Conservation (phyloP, 1,140 invertebrate species). For the Druon quercuslanigerum region DNA sequence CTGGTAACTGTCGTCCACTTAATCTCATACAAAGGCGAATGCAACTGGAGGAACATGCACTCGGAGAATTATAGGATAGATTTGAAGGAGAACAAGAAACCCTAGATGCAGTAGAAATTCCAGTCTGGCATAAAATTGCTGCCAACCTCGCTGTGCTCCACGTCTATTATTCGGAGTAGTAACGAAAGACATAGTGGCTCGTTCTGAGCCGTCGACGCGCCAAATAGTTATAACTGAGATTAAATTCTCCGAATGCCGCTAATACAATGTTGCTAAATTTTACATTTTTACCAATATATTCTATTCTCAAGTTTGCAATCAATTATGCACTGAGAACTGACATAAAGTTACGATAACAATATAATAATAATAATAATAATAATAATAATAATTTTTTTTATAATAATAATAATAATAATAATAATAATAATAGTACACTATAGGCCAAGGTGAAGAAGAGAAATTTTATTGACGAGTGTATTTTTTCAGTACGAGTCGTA, state of each 20-base stretch:
- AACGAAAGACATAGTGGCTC: constrained; percentile 55
- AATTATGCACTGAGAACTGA: too few relatives aligned
- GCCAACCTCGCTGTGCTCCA: constrained; percentile 15
- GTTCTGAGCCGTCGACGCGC: constrained; percentile 52
- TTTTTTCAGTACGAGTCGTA: too few relatives aligned
- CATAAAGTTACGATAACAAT: too few relatives aligned
- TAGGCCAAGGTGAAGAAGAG: too few relatives aligned
- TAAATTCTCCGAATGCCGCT: constrained; percentile 4
- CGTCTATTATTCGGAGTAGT: constrained; percentile 51
- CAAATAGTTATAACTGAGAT: constrained; percentile 50
- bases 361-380: too few relatives aligned
- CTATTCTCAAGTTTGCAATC: too few relatives aligned
- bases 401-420: too few relatives aligned
- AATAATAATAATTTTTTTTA: too few relatives aligned
- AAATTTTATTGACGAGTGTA: too few relatives aligned
- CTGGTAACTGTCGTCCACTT: background rate
- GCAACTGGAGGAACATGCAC: background rate
- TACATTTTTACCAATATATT: background rate
- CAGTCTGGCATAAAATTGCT: constrained; percentile 16
- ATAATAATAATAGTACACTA: too few relatives aligned
- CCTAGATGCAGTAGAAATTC: background rate
- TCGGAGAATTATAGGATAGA: constrained; percentile 4
- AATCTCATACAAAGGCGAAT: background rate
- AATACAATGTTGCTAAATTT: background rate
- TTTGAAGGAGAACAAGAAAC: constrained; percentile 3